These are phyloP conservation scores for Leucozona laternaria DNA, from an alignment of 2,888 invertebrate genomes.

Conservation along the genomic window DNA sequence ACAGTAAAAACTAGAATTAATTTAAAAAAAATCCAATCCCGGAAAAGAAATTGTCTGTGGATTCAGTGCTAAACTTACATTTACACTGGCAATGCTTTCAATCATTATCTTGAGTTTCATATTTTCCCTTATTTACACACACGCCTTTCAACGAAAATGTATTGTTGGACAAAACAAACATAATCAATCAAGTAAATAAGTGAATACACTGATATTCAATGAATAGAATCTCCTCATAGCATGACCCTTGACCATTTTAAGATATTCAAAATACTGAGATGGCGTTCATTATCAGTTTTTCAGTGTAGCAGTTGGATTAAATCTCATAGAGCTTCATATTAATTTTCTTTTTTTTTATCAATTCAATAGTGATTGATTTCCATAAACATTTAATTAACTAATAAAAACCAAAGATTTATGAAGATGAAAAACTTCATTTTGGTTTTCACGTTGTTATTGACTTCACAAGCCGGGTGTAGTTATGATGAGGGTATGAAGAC, in stretches of 20 bases:
- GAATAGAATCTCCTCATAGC: constrained; percentile 52
- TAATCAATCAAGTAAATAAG: constrained; percentile 28
- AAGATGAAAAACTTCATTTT: not conserved
- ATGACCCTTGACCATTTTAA: constrained; percentile 68
- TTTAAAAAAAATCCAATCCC: not conserved
- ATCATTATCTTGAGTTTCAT: constrained; percentile 1
- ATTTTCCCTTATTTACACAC: constrained; percentile 23
- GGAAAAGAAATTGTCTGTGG: not conserved
- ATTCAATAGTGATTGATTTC: not conserved
- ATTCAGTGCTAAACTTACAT: not conserved
- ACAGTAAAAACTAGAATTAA: not conserved
- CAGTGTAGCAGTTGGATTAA: constrained; percentile 10
- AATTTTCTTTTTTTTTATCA: constrained; percentile 4
- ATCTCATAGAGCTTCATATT: constrained; percentile 21
- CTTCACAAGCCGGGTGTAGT: constrained; percentile 5
- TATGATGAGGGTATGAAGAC: constrained; percentile 52
- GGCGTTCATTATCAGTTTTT: constrained; percentile 66
- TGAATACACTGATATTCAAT: constrained; percentile 26
- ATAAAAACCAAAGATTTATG: not conserved
- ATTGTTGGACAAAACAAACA: constrained; percentile 29
- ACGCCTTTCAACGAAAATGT: not conserved
- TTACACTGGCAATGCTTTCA: not conserved
- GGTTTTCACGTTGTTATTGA: constrained; percentile 27
- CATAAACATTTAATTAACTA: not conserved
- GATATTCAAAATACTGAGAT: constrained; percentile 40